phyloP scores from a whole-genome alignment of 2,797 vertebrate species.

The Sebastiscus albofasciatus region DNA sequence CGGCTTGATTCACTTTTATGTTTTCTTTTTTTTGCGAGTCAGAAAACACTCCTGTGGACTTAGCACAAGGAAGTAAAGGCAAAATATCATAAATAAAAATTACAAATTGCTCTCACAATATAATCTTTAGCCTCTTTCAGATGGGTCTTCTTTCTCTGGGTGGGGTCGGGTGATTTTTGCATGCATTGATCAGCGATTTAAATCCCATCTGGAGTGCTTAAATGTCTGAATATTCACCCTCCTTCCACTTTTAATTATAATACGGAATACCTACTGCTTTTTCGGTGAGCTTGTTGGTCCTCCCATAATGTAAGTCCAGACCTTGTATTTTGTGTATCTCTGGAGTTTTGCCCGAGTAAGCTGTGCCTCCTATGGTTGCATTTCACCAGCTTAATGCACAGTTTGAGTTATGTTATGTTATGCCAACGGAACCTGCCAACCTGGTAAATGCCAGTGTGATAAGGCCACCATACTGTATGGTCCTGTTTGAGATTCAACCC shows the following conservation, averaged over 20 bases:
- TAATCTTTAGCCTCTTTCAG: background rate
- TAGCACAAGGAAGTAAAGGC: background rate
- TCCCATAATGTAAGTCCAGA: background rate
- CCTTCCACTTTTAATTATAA: background rate
- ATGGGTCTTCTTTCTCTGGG: background rate
- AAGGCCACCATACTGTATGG: background rate
- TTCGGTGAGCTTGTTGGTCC: background rate
- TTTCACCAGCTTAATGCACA: background rate
- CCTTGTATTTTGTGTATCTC: background rate
- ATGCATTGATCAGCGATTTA: background rate
- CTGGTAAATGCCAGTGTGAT: background rate
- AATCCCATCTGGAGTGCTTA: background rate
- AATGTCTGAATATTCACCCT: background rate
- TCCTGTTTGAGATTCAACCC: background rate
- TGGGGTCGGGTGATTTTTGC: background rate
- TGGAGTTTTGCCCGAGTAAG: background rate
- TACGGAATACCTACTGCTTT: background rate
- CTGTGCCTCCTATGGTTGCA: background rate
- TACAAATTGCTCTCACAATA: background rate
- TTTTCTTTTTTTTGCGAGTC: background rate
- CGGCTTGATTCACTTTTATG: conserved; percentile 38
- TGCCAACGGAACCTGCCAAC: background rate
- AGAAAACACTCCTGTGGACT: conserved; percentile 17
- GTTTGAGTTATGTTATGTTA: background rate
- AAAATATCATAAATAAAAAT: background rate